phyloP scores from a whole-genome alignment of 2,888 invertebrate genomes.

The Steinernema hermaphroditum region DNA sequence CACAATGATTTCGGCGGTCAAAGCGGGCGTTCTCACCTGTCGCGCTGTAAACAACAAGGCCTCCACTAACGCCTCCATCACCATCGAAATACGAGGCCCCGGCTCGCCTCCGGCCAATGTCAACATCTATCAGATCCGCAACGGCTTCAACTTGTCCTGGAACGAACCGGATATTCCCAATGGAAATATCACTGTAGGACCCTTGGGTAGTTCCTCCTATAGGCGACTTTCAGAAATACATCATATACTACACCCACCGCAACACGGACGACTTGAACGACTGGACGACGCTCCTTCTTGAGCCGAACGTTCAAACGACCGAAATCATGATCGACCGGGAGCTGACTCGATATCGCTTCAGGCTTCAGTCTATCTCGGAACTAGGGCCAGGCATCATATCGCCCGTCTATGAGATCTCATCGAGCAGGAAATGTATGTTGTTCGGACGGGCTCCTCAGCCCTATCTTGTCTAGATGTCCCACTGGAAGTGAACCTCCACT shows the following conservation, averaged over 20 bases:
- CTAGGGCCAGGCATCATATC: conserved; percentile 4
- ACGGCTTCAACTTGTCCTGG: conserved; percentile 49
- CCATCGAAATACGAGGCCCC: conserved; percentile 15
- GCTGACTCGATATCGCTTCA: not conserved
- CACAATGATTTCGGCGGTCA: not conserved
- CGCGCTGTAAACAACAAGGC: conserved; percentile 17
- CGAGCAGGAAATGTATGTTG: conserved; percentile 17
- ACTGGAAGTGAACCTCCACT: not conserved
- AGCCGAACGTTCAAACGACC: not conserved
- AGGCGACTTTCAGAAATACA: conserved; percentile 41
- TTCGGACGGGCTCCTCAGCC: too few relatives aligned
- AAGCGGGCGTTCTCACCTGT: not conserved
- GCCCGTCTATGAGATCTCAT: conserved; percentile 18
- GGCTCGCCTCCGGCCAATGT: conserved; percentile 39
- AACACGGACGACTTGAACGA: conserved; percentile 42
- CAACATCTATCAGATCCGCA: conserved; percentile 40
- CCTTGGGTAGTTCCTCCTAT: too few relatives aligned
- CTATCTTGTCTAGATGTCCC: not conserved
- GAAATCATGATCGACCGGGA: not conserved
- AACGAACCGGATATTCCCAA: conserved; percentile 43
- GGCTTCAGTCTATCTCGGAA: conserved; percentile 11
- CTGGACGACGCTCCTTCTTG: conserved; percentile 41
- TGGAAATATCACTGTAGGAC: conserved; percentile 45
- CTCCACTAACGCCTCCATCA: conserved; percentile 3
- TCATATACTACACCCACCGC: conserved; percentile 44